Percentiles rank a stretch among this genome's conserved stretches.
These are phyloP conservation scores for Dunckerocampus dactyliophorus DNA, from an alignment of 2,113 vertebrate genomes.

Conservation along the genomic window DNA sequence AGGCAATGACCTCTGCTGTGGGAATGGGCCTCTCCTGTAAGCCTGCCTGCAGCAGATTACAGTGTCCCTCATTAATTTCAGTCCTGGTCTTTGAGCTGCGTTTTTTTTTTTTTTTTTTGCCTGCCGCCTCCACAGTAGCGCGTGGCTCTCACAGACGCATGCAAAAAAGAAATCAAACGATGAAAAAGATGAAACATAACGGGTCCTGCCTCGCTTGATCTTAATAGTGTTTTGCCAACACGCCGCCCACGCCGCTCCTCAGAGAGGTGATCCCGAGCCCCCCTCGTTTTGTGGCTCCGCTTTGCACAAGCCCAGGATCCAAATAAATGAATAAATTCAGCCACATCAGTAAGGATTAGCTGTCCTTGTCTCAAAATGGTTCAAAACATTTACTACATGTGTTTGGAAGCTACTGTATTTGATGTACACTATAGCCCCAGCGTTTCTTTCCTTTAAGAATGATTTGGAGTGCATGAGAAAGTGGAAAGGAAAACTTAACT, in stretches of 20 bases:
- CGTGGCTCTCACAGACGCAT: neutral
- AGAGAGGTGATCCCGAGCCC: slow-evolving; percentile 40
- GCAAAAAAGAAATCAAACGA: slow-evolving; percentile 25
- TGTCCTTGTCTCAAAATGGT: no score
- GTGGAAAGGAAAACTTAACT: no score
- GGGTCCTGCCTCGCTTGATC: slow-evolving; percentile 21
- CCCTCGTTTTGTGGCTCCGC: slow-evolving; percentile 32
- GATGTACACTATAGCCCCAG: no score
- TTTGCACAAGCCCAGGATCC: slow-evolving; percentile 30
- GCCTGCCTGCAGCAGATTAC: neutral
- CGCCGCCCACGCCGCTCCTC: slow-evolving; percentile 37
- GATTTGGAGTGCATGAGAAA: no score
- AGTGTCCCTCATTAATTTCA: slow-evolving; percentile 13
- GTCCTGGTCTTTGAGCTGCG: slow-evolving; percentile 9
- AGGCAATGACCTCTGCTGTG: slow-evolving; percentile 24
- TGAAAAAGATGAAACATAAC: slow-evolving; percentile 28
- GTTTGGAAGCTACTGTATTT: no score
- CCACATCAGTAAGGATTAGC: no score
- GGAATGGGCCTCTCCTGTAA: neutral
- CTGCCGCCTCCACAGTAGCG: slow-evolving; percentile 7
- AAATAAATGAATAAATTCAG: slow-evolving; percentile 12
- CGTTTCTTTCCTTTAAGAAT: no score
- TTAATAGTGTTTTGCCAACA: slow-evolving; percentile 52
- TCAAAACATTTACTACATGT: no score
- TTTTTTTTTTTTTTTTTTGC: slow-evolving; percentile 10